Evolutionary conservation across 2,888 invertebrate species (phyloP).

Genomic region (Eueremaeus valkanovi): DNA sequence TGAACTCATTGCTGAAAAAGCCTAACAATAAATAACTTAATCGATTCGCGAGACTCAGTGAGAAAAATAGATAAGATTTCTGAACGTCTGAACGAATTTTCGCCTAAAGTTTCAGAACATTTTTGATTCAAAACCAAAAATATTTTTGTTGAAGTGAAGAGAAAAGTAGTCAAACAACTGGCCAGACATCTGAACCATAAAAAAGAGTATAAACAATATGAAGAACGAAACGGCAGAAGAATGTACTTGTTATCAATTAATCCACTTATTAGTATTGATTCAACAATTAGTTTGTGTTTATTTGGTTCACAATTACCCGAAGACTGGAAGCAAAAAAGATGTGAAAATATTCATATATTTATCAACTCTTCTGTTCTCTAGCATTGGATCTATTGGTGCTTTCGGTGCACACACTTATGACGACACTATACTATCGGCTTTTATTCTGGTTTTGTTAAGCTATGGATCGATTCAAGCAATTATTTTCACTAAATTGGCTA

Average conservation of each 20-base stretch:
- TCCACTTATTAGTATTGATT: not conserved
- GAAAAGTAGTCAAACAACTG: too few relatives aligned
- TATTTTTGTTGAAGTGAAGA: too few relatives aligned
- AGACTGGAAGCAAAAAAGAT: not conserved
- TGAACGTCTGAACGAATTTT: too few relatives aligned
- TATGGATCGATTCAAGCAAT: not conserved
- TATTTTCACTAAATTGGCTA: not conserved
- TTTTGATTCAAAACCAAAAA: too few relatives aligned
- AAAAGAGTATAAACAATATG: not conserved
- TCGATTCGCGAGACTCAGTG: too few relatives aligned
- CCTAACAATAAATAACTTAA: too few relatives aligned
- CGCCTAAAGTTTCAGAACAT: too few relatives aligned
- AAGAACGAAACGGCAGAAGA: not conserved
- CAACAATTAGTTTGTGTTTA: not conserved
- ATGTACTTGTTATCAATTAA: not conserved
- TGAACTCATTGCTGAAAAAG: too few relatives aligned
- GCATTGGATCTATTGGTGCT: not conserved
- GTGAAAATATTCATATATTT: not conserved
- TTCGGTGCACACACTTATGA: not conserved
- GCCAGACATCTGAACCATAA: too few relatives aligned
- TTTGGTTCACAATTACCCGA: not conserved
- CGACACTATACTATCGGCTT: not conserved
- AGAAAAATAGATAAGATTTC: too few relatives aligned
- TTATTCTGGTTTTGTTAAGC: not conserved
- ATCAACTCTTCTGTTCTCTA: not conserved